These are phyloP conservation scores for Molorchus minor DNA, from an alignment of 2,888 invertebrate genomes.

Conservation along the genomic window DNA sequence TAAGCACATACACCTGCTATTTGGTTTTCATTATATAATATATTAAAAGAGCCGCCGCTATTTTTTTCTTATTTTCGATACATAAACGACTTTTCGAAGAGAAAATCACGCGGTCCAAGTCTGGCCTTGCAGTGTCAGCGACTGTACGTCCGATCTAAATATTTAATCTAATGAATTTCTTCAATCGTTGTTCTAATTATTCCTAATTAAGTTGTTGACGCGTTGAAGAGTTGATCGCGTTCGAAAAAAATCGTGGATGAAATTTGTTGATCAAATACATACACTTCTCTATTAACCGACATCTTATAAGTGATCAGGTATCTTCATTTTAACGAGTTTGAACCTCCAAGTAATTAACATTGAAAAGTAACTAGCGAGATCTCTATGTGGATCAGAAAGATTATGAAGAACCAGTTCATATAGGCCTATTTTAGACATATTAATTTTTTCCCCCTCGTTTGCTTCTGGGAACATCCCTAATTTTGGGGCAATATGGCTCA, in stretches of 20 bases:
- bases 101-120: background rate
- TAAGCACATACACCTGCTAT: background rate
- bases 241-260: background rate
- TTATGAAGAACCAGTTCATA: too few relatives aligned
- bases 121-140: background rate
- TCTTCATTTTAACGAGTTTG: background rate
- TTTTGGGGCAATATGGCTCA: too few relatives aligned
- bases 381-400: background rate
- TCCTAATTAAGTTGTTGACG: slow-evolving; percentile 11
- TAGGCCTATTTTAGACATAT: too few relatives aligned
- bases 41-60: background rate
- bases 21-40: background rate
- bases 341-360: background rate
- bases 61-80: background rate
- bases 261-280: background rate
- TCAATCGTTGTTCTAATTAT: slow-evolving; percentile 3
- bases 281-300: background rate
- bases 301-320: background rate
- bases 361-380: background rate
- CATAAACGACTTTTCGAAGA: background rate
- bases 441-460: too few relatives aligned
- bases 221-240: background rate
- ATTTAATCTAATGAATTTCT: background rate
- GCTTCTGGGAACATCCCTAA: too few relatives aligned
- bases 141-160: background rate